phyloP scores from a whole-genome alignment of 2,888 invertebrate genomes.

The Kryphioiulus occultus region DNA sequence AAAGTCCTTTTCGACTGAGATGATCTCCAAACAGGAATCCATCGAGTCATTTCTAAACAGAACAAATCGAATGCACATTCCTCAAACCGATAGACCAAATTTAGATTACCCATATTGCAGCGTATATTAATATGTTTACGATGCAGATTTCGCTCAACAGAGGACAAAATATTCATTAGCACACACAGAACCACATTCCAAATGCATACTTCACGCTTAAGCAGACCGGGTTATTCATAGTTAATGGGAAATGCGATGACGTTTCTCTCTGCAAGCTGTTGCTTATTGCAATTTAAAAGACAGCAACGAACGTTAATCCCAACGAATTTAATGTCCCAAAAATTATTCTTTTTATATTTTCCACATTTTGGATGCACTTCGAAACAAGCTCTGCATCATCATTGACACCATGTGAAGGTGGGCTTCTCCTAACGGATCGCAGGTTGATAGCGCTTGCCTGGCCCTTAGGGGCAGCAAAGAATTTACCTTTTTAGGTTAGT shows the following conservation, averaged over 20 bases:
- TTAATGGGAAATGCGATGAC: not conserved
- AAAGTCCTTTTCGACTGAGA: not conserved
- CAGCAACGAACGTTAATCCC: no score
- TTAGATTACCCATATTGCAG: not conserved
- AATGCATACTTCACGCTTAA: not conserved
- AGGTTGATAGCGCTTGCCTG: no score
- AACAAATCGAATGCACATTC: not conserved
- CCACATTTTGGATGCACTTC: no score
- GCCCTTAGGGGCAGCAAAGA: no score
- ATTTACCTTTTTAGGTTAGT: no score
- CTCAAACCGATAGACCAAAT: not conserved
- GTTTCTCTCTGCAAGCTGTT: no score
- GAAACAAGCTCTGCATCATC: no score
- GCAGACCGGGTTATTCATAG: not conserved
- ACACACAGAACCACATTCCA: not conserved
- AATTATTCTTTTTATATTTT: no score
- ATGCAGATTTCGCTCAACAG: not conserved
- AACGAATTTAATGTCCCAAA: no score
- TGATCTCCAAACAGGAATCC: not conserved
- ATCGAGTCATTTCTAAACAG: not conserved
- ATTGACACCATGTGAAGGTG: no score
- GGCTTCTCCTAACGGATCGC: no score
- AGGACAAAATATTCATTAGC: not conserved
- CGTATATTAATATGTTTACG: not conserved
- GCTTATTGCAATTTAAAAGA: no score